phyloP scores from a whole-genome alignment of 1,140 invertebrate genomes.

The Sycophila sp. region DNA sequence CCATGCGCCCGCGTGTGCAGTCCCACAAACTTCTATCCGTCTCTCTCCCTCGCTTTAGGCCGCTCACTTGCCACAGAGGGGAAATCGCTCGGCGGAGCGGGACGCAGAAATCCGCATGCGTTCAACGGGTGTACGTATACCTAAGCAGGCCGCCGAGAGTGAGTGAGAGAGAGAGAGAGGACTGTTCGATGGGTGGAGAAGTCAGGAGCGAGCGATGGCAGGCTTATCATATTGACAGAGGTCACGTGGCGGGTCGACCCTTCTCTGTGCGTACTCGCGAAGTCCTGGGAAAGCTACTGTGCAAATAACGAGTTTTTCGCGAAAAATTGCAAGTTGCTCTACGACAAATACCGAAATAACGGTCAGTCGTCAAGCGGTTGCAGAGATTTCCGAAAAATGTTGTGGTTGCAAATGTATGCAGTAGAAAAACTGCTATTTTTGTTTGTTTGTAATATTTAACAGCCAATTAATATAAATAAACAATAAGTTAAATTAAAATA shows the following conservation, averaged over 20 bases:
- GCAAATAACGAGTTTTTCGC: constrained; percentile 39
- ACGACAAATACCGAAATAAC: background rate
- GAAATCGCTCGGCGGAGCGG: background rate
- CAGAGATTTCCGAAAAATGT: no score
- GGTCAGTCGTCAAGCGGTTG: no score
- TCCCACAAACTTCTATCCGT: background rate
- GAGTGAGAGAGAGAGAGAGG: background rate
- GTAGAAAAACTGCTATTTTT: no score
- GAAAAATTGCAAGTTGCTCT: constrained; percentile 13
- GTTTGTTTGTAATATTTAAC: no score
- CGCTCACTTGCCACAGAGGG: background rate
- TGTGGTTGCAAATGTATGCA: no score
- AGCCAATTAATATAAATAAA: no score
- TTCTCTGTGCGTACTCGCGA: background rate
- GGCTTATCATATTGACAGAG: constrained; percentile 53
- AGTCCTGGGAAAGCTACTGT: constrained; percentile 41
- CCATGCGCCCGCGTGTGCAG: no score
- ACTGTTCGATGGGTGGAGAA: background rate
- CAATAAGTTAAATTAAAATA: no score
- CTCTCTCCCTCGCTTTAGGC: background rate
- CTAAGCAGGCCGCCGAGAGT: background rate
- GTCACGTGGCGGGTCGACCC: constrained; percentile 47
- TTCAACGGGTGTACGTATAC: background rate
- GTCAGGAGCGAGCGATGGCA: background rate
- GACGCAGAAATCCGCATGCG: background rate